A percentile compares a stretch with the other conserved stretches of the same genome.
Evolutionary conservation across 2,113 vertebrate genomes (phyloP).

Genomic region (Phylloscopus whistleri): DNA sequence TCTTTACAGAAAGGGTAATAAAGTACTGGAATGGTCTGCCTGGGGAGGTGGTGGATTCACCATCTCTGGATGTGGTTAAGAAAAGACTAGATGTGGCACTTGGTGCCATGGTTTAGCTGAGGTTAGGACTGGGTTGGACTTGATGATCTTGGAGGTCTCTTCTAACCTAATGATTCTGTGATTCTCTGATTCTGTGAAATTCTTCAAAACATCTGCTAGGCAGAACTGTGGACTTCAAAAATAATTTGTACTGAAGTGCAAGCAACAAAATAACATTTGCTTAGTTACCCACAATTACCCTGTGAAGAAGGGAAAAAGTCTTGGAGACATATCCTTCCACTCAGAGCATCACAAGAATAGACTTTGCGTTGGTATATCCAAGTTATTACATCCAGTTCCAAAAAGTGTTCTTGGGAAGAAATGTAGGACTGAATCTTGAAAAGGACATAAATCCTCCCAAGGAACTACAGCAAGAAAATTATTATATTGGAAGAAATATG

Average conservation of each 20-base stretch:
- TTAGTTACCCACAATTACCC: background rate
- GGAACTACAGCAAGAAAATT: background rate
- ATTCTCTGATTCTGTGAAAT: background rate
- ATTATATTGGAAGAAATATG: background rate
- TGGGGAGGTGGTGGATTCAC: no score
- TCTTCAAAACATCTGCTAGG: background rate
- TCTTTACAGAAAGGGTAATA: no score
- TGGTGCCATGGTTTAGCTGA: no score
- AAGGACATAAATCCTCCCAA: background rate
- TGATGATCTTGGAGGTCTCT: no score
- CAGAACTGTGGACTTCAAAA: background rate
- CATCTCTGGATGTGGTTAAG: no score
- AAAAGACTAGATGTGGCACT: no score
- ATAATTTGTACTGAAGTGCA: background rate
- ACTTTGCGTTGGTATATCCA: background rate
- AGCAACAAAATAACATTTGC: background rate
- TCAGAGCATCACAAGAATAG: background rate
- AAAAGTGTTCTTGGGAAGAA: background rate
- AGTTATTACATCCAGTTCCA: background rate
- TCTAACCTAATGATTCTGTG: no score
- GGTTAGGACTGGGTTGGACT: no score
- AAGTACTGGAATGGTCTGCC: no score
- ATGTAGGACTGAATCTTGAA: background rate
- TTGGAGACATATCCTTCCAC: background rate
- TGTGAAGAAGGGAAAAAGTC: background rate